A percentile compares a stretch with the other conserved stretches of the same genome.
Conservation (phyloP, 2,888 invertebrate genomes). For the Cybosia mesomella region DNA sequence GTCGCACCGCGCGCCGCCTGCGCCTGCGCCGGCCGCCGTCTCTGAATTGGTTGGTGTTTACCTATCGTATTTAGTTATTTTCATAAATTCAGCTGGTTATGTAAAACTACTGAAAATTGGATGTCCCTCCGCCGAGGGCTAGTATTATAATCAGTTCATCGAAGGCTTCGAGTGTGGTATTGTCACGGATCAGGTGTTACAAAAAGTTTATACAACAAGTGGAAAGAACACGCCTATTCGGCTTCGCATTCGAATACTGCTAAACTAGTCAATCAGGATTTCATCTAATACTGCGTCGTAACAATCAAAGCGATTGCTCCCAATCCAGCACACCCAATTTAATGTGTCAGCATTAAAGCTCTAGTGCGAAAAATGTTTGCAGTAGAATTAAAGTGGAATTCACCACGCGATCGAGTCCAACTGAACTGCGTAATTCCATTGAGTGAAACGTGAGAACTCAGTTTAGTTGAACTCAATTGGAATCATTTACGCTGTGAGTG, state of each 20-base stretch:
- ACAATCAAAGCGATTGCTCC: conserved; percentile 39
- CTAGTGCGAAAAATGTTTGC: not conserved
- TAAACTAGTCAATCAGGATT: conserved; percentile 6
- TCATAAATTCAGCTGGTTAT: conserved; percentile 44
- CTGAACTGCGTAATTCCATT: not conserved
- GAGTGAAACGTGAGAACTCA: not conserved
- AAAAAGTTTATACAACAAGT: conserved; percentile 23
- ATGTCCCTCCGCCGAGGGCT: conserved; percentile 54
- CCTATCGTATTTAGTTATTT: conserved; percentile 13
- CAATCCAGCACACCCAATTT: conserved; percentile 34
- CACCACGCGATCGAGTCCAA: not conserved
- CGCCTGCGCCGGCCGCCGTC: too few species aligned
- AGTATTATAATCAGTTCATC: conserved; percentile 65
- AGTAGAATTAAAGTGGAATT: not conserved
- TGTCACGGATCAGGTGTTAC: conserved; percentile 61
- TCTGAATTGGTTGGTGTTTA: not conserved
- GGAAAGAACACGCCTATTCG: not conserved
- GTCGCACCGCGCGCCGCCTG: too few species aligned
- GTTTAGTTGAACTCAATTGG: not conserved
- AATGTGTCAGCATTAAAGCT: not conserved
- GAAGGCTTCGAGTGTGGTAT: conserved; percentile 67
- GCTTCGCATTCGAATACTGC: conserved; percentile 14
- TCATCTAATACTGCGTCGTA: conserved; percentile 54
- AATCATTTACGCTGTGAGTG: not conserved
- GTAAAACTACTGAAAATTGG: conserved; percentile 70